These are phyloP conservation scores for Amiota mariae DNA, from an alignment of 2,888 invertebrate genomes.

Conservation along the genomic window DNA sequence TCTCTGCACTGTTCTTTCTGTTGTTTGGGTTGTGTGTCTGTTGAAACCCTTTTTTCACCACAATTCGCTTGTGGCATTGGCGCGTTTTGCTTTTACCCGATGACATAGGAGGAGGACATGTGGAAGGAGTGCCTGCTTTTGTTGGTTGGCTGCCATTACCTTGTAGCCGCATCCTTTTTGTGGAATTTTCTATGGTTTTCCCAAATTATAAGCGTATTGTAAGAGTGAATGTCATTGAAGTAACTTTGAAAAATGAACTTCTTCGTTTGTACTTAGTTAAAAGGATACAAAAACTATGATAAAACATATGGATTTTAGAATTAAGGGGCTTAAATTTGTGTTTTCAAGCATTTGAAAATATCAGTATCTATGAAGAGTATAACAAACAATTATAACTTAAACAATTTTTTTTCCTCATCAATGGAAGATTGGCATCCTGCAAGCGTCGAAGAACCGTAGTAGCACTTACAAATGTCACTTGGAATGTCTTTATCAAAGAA, in stretches of 20 bases:
- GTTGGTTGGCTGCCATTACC: neutral
- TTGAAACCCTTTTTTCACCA: neutral
- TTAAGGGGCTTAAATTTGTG: no score
- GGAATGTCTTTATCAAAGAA: no score
- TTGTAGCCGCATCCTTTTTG: neutral
- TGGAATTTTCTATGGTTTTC: no score
- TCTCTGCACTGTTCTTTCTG: neutral
- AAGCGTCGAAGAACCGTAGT: no score
- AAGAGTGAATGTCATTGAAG: neutral
- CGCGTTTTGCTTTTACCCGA: neutral
- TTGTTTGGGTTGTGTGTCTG: neutral
- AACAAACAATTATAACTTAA: no score
- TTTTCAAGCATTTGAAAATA: no score
- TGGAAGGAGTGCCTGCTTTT: neutral
- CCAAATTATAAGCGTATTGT: neutral
- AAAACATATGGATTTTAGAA: no score
- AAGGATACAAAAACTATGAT: no score
- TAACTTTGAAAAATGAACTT: slow-evolving; percentile 4
- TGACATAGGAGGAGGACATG: neutral
- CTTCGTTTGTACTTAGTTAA: neutral
- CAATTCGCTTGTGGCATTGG: neutral
- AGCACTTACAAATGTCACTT: no score
- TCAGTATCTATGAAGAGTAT: no score
- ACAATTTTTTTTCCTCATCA: no score
- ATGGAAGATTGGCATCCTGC: no score